Evolutionary conservation across 2,888 invertebrate genomes (phyloP), one percentile per base, ranked within the genome.

Genomic region (Tetragnatha montana): DNA sequence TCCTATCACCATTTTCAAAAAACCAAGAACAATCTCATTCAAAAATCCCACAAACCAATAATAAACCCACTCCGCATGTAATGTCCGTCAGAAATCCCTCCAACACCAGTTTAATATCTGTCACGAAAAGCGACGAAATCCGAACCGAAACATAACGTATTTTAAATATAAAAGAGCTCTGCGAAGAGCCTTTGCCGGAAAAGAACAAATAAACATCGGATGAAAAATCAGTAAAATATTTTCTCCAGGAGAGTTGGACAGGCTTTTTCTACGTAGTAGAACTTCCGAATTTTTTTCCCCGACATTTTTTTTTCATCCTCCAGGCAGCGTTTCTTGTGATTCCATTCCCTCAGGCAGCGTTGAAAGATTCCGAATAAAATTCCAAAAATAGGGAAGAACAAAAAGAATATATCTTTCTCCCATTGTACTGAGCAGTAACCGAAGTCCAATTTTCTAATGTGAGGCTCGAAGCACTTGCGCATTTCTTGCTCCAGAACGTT

Each of bases 401-500:
- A 81, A 81, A 35, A 71, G 71, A 12, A 69, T 21, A 71, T 70
- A 35, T 17, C 69, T 70, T 49, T 70, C 76, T 75, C 51, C 19
- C 74, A 84, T 84, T 84, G 84, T 84, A 69, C 75, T 69, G 2
- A 8, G 69, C 69, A 49, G 70, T 76, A 84, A 84, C 83, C 83
- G 75, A 84, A 84, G 84, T 84, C 84, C 84, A 84, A 84, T 84
- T 84, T 84, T 84, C 84, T 84, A 84, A 84, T 84, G 84, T 76
- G 75, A 84, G 84, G 84, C 75, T 69, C 35, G 21, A 21, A 69
- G 76, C 49, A 49, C 84, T 76, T 84, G 84, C 19, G 68, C 76
- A 60, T 76, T 84, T 84, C 49, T 21, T 70, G 49, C n/a, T 70
- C 70, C 47, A 70, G 49, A 71, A 71, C 70, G 70, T 21, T 81